These are phyloP conservation scores for Sarcophaga peregrina DNA, from an alignment of 1,140 invertebrate genomes.

Conservation along the genomic window DNA sequence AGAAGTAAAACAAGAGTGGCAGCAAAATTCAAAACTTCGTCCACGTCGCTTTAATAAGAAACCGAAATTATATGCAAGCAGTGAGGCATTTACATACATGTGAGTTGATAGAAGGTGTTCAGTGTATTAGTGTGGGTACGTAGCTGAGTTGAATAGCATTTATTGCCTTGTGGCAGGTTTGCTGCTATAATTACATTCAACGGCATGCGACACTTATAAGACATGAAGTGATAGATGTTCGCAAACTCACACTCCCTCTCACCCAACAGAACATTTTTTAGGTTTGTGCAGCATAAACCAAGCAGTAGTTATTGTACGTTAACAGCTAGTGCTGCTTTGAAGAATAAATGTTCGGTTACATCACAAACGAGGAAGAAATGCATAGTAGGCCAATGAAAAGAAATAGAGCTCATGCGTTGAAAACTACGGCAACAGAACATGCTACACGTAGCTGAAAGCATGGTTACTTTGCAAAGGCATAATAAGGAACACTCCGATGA, in stretches of 20 bases:
- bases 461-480: background rate
- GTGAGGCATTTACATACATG: background rate
- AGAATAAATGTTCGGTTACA: no score
- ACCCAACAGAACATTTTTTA: background rate
- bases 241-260: background rate
- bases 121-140: no score
- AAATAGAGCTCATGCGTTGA: background rate
- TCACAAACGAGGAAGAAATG: no score
- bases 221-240: background rate
- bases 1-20: background rate
- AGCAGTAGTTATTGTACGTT: no score
- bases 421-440: no score
- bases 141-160: background rate
- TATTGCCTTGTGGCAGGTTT: constrained; percentile 17
- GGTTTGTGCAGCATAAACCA: no score
- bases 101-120: background rate
- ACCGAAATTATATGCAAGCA: constrained; percentile 5
- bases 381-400: background rate
- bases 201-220: constrained; percentile 9
- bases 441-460: no score
- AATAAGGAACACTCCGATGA: background rate
- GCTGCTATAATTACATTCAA: constrained; percentile 35
- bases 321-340: no score
- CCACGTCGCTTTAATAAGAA: constrained; percentile 11
- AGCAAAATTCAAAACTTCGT: background rate